Evolutionary conservation across 2,888 invertebrate genomes (phyloP).

Genomic region (Parnassius smintheus): DNA sequence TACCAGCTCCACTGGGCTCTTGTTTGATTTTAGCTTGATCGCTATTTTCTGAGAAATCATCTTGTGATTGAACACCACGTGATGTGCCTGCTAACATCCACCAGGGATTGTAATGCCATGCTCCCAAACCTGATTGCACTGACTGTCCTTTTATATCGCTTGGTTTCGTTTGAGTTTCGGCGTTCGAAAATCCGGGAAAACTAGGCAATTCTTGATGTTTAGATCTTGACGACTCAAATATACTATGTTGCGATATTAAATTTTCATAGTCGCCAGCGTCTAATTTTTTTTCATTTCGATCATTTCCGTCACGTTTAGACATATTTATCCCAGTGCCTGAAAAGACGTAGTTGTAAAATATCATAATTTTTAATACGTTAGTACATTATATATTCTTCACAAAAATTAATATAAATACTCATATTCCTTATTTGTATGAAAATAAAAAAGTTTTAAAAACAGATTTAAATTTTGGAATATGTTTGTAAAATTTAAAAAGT

Average conservation of each 20-base stretch:
- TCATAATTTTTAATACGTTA: too few species aligned
- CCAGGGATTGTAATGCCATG: slow-evolving; percentile 80
- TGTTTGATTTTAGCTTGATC: slow-evolving; percentile 74
- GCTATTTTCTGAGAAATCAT: slow-evolving; percentile 69
- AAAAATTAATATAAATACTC: background rate
- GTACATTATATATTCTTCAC: background rate
- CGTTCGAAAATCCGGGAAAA: slow-evolving; percentile 76
- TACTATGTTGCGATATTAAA: slow-evolving; percentile 73
- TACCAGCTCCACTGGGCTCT: slow-evolving; percentile 66
- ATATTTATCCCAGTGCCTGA: slow-evolving; percentile 48
- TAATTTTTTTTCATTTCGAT: slow-evolving; percentile 73
- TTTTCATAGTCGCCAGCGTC: slow-evolving; percentile 76
- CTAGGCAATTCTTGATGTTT: slow-evolving; percentile 74
- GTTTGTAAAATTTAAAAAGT: background rate
- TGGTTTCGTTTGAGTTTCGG: slow-evolving; percentile 76
- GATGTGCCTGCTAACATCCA: slow-evolving; percentile 79
- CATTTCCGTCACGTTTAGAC: slow-evolving; percentile 76
- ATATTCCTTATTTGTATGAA: background rate
- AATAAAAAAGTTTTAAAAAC: background rate
- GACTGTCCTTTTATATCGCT: slow-evolving; percentile 69
- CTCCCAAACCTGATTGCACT: slow-evolving; percentile 63
- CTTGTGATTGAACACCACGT: slow-evolving; percentile 67
- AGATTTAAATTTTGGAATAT: background rate
- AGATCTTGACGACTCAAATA: slow-evolving; percentile 69
- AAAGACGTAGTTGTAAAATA: slow-evolving; percentile 28